Base-by-base conservation (phyloP, 2,797 vertebrate genomes). In the Sternarchorhynchus goeldii region DNA sequence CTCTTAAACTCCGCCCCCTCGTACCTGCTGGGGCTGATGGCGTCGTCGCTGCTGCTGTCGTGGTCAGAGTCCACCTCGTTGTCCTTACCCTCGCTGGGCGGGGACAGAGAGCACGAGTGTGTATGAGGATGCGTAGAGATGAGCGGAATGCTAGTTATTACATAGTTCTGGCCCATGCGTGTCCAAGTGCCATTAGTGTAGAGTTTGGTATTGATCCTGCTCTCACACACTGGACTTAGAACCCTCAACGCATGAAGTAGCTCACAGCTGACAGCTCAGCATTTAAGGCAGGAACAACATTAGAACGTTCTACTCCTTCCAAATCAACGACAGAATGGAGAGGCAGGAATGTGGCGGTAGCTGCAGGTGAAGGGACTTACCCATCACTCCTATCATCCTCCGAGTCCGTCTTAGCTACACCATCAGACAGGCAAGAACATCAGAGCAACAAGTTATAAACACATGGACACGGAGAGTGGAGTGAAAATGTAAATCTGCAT, bases 1-100 rank as follows among this genome's bases (percentile, higher is more conserved):
- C 88, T 91, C 84, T 93, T 93, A 82, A 93, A 92, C 76, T 92
- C 92, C 0, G 88, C 86, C 6, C 87, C 89, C 78, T 94, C 91
- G 2, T 88, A 93, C 86, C 90, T 93, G n/a, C 91, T 86, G 0
- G 80, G 87, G 20, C 86, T 88, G 79, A 88, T 85, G 5, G 89
- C 90, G 58, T 91, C 91, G 0, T 89, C 91, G 53, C 91, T 93
- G 5, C 90, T 91, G 45, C 90, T 91, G 86, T 91, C 90, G 0
- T 90, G 90, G 12, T 90, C 89, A 0, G 90, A 92, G 60, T 91
- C 90, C 17, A 88, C 88, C 0, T 87, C 83, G 18, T 85, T 85
- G 0, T 91, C 92, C 79, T 89, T 91, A 21, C 8, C 6, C 3
- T 66, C 64, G 31, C 83, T 81, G 58, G 12, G 60, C 3, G n/a